Percentiles rank a stretch among this genome's conserved stretches.
These are phyloP conservation scores for Scotopteryx bipunctaria DNA, from an alignment of 2,888 invertebrate genomes.

Conservation along the genomic window DNA sequence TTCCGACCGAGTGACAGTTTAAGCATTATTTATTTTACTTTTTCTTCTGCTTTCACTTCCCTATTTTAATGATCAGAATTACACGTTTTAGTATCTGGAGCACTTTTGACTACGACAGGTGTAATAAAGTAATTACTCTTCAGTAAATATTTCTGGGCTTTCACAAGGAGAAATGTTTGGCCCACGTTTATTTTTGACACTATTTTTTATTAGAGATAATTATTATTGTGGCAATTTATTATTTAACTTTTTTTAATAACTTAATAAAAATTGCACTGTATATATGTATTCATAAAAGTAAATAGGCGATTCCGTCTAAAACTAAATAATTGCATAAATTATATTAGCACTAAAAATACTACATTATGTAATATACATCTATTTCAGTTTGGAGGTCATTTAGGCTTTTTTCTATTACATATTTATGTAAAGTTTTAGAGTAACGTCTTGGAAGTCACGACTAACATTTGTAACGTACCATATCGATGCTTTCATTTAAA, in stretches of 20 bases:
- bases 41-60: constrained; percentile 38
- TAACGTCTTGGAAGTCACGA: constrained; percentile 46
- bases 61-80: constrained; percentile 30
- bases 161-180: constrained; percentile 15
- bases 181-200: background rate
- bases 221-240: no score
- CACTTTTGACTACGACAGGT: constrained; percentile 10
- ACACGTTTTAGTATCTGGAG: constrained; percentile 21
- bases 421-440: constrained; percentile 34
- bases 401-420: constrained; percentile 13
- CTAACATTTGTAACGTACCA: constrained; percentile 46
- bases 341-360: background rate
- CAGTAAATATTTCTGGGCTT: constrained; percentile 8
- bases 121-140: constrained; percentile 15
- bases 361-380: background rate
- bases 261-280: no score
- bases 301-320: background rate
- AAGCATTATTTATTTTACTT: constrained; percentile 35
- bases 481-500: constrained; percentile 53
- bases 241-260: no score
- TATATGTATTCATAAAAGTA: no score
- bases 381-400: background rate
- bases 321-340: background rate
- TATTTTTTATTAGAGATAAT: background rate
- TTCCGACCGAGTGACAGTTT: constrained; percentile 36